Base-by-base conservation (phyloP, 1,140 invertebrate genomes). In the Ceratosolen solmsi region DNA sequence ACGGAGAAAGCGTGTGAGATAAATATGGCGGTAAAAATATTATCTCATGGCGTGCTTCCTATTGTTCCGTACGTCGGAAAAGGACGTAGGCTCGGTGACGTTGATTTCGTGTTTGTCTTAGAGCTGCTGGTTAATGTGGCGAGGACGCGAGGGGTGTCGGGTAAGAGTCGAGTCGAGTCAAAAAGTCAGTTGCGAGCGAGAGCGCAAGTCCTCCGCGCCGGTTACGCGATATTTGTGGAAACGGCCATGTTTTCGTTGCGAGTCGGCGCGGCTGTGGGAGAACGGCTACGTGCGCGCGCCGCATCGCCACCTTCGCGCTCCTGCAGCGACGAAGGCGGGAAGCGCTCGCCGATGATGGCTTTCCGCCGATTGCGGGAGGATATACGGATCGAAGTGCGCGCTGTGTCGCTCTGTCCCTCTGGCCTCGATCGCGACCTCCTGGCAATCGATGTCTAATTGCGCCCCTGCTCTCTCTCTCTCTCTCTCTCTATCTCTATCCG, bases 181-280 rank as follows among this genome's bases (percentile, higher is more conserved):
- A 46, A 46, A 13, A 25, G 58, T 8, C 4, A 11, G 58, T 11
- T 30, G 60, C 9, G 30, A 46, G 38, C 0, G 33, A 20, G 4
- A 13, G 25, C 20, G 8, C 36, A n/a, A 41, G 36, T 1, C 70
- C 41, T n/a, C n/a, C 33, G 2, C 38, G 56, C 33, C 74, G 79
- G 75, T 82, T 82, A 82, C 80, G 80, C 77, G 80, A 82, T 82
- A 77, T 82, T 82, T 76, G 80, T 78, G 75, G 54, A 82, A 82
- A 82, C 80, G 74, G 80, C 80, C 80, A 82, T 82, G 68, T 82
- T 82, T 60, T 27, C 4, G 27, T 9, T 0, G 46, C 17, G 71
- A 30, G 30, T 30, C 15, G 38, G 51, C 27, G 25, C 15, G 38
- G 51, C 27, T 15, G 27, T 25, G 33, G 30, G 20, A 38, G 7